These are phyloP conservation scores for Orthonyx spaldingii DNA, from an alignment of 2,113 vertebrate species.

Conservation along the genomic window DNA sequence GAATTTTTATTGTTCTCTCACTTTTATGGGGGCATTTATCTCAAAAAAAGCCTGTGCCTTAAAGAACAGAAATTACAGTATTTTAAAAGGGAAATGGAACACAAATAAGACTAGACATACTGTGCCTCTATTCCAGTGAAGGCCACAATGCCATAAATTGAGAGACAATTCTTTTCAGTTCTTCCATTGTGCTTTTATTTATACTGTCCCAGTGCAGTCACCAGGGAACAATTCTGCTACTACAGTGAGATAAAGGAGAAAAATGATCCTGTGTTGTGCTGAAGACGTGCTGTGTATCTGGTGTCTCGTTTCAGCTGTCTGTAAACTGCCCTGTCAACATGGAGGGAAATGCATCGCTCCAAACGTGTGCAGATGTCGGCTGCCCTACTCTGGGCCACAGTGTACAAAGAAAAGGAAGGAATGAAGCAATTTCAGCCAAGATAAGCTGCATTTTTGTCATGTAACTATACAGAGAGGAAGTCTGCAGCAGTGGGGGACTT, in stretches of 20 bases:
- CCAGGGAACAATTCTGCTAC: slow-evolving; percentile 9
- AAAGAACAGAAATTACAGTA: background rate
- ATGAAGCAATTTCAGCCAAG: background rate
- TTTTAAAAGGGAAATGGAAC: slow-evolving; percentile 4
- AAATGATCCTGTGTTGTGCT: background rate
- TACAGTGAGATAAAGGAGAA: background rate
- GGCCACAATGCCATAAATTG: background rate
- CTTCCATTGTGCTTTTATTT: slow-evolving; percentile 46
- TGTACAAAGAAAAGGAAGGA: slow-evolving; percentile 78
- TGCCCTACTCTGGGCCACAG: slow-evolving; percentile 70
- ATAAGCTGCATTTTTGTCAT: background rate
- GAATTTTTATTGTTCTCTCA: background rate
- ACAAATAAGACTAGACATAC: background rate
- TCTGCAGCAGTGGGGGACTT: background rate
- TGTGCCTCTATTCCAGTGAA: background rate
- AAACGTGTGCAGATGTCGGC: slow-evolving; percentile 77
- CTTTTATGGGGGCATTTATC: background rate
- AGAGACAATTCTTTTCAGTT: slow-evolving; percentile 5
- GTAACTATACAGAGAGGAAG: background rate
- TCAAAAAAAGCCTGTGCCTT: background rate
- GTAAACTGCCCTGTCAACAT: slow-evolving; percentile 75
- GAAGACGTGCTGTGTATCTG: background rate
- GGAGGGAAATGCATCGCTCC: slow-evolving; percentile 85
- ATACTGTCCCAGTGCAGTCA: background rate
- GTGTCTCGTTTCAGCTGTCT: slow-evolving; percentile 73